Evolutionary conservation across 2,113 vertebrate species (phyloP), one percentile per base, ranked within the genome.

Genomic region (Platanista minor): DNA sequence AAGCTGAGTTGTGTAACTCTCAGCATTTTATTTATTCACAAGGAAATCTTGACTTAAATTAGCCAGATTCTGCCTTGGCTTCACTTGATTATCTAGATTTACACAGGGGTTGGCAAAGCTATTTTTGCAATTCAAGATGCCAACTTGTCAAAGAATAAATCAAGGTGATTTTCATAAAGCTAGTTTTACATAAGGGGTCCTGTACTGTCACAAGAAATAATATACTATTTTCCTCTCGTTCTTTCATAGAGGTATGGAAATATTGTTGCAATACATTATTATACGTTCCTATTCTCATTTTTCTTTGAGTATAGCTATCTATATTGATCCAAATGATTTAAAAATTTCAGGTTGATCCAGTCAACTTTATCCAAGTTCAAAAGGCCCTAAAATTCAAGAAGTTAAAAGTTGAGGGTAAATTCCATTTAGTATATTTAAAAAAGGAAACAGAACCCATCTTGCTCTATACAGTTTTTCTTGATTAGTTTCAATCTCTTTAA

Each of bases 31-130:
- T 98, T 98, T 98, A 97, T 98, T 97, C 84, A 95, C 31, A 97
- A 91, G 93, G 83, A 98, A 97, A 94, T 93, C 25, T 87, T 98
- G 96, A 91, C 81, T 97, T 96, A 91, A 98, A 98, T 98, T 97
- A 96, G 25, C 39, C 92, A 93, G 59, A 82, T 97, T 98, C 95
- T 97, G 67, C 82, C 41, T 97, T 97, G 91, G 78, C 61, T 97
- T 96, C 91, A 94, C 90, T 93, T 98, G 96, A 98, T 98, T 98
- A 97, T 67, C 96, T 91, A 98, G 95, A 97, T 98, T 98, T 98
- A 97, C 49, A 97, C 27, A 96, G 77, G 59, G 83, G 54, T 87
- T 98, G 85, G 96, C 95, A 96, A 98, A 93, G n/a, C 67, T 97
- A 95, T 98, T 98, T 98, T 97, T 10, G 6, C 94, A 98, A 97